These are phyloP conservation scores for Paracentrotus lividus DNA, from an alignment of 53 echinoderm and acorn worm species.

Conservation along the genomic window DNA sequence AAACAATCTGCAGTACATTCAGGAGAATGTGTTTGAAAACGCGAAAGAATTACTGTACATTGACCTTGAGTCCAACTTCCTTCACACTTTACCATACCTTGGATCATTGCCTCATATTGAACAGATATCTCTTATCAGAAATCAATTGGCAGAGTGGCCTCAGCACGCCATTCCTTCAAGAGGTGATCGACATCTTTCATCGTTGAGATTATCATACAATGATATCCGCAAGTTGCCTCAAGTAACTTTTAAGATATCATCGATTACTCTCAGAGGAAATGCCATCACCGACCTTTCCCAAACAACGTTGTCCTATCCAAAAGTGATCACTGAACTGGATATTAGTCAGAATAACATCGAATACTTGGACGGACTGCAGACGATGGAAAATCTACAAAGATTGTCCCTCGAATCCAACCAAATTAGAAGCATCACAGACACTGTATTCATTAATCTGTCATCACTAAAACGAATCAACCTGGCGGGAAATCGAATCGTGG, in stretches of 20 bases:
- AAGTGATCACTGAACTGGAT: too few species aligned
- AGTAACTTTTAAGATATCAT: not conserved
- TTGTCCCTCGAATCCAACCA: not conserved
- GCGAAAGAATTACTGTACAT: not conserved
- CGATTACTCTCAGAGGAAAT: too few species aligned
- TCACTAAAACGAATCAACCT: too few species aligned
- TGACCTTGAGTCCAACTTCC: not conserved
- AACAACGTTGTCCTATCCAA: too few species aligned
- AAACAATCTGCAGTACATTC: too few species aligned
- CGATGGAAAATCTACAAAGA: not conserved
- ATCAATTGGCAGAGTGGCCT: not conserved
- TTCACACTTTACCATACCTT: slow-evolving; percentile 2
- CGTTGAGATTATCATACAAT: not conserved
- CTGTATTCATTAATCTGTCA: too few species aligned
- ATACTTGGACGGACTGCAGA: not conserved
- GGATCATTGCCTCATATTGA: not conserved
- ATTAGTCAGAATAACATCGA: too few species aligned
- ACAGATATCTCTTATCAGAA: not conserved
- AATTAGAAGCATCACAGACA: too few species aligned
- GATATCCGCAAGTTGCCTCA: not conserved
- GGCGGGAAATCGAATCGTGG: too few species aligned
- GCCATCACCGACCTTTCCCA: too few species aligned
- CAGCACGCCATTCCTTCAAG: not conserved
- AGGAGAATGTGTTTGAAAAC: not conserved
- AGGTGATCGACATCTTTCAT: not conserved